A percentile compares a stretch with the other conserved stretches of the same genome.
phyloP scores from a whole-genome alignment of 2,797 vertebrate species.

The Pseudomugil gertrudae region DNA sequence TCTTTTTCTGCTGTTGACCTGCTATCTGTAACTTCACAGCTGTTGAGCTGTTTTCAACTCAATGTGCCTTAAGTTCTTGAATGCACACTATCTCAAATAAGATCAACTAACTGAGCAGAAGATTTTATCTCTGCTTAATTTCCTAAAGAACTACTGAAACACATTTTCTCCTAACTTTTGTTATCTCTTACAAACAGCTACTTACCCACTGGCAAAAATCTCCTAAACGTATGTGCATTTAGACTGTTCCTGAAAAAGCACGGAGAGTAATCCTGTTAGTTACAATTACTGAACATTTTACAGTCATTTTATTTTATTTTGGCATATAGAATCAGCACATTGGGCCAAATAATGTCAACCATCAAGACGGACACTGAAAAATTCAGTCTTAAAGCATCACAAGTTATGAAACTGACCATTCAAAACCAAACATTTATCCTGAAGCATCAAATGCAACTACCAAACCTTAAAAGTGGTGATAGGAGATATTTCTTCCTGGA shows the following conservation, averaged over 20 bases:
- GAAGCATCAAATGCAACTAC: neutral
- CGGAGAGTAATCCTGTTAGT: slow-evolving; percentile 29
- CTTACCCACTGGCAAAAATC: slow-evolving; percentile 37
- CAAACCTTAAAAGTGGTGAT: neutral
- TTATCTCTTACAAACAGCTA: slow-evolving; percentile 51
- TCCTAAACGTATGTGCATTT: slow-evolving; percentile 18
- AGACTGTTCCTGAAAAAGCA: slow-evolving; percentile 2
- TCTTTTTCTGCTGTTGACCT: slow-evolving; percentile 23
- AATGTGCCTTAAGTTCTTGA: slow-evolving; percentile 38
- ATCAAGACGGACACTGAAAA: neutral
- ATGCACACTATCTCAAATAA: slow-evolving; percentile 35
- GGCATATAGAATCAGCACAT: no score
- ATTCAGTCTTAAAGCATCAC: slow-evolving; percentile 12
- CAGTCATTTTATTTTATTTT: no score
- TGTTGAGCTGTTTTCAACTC: slow-evolving; percentile 53
- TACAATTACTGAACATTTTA: neutral
- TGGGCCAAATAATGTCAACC: no score
- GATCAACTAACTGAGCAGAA: slow-evolving; percentile 45
- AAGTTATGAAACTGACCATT: slow-evolving; percentile 8
- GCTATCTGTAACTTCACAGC: slow-evolving; percentile 60
- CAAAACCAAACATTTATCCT: neutral
- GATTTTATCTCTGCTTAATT: slow-evolving; percentile 47
- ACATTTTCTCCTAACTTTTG: slow-evolving; percentile 24
- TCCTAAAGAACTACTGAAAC: slow-evolving; percentile 36
- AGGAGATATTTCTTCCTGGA: neutral